Evolutionary conservation across 2,797 vertebrate genomes (phyloP).

Genomic region (Leptatherina wallacei): DNA sequence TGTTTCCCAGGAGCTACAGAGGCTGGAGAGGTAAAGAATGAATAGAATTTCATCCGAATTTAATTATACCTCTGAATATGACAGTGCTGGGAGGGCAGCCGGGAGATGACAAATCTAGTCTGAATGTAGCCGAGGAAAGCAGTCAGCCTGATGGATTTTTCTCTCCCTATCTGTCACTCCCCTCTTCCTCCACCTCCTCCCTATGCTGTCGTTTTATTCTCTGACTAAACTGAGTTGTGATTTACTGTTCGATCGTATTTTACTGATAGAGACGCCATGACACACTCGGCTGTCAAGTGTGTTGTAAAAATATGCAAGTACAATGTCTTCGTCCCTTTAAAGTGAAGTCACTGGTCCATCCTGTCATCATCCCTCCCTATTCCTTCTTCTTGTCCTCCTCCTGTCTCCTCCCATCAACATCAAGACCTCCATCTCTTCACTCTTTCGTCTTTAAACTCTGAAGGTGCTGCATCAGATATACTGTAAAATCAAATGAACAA

Average conservation of each 20-base stretch:
- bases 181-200: conserved; percentile 29
- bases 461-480: conserved; percentile 83
- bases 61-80: conserved; percentile 35
- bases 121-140: conserved; percentile 33
- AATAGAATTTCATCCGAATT: conserved; percentile 49
- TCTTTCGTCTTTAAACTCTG: conserved; percentile 68
- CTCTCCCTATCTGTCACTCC: conserved; percentile 19
- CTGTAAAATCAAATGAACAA: conserved; percentile 75
- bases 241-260: conserved; percentile 39
- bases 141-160: conserved; percentile 56
- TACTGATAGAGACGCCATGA: conserved; percentile 40
- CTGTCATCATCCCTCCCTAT: conserved; percentile 2
- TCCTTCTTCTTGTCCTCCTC: background rate
- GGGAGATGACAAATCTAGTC: conserved; percentile 42
- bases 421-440: conserved; percentile 29
- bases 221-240: conserved; percentile 39
- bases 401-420: background rate
- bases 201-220: conserved; percentile 36
- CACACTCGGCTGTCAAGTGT: conserved; percentile 33
- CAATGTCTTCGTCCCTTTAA: conserved; percentile 72
- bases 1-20: conserved; percentile 14
- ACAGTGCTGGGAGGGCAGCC: conserved; percentile 14
- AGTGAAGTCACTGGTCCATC: conserved; percentile 41
- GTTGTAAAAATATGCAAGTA: conserved; percentile 71
- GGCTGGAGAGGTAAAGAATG: conserved; percentile 28